Conservation (phyloP, 2,797 vertebrate species). For the Lutjanus campechanus region DNA sequence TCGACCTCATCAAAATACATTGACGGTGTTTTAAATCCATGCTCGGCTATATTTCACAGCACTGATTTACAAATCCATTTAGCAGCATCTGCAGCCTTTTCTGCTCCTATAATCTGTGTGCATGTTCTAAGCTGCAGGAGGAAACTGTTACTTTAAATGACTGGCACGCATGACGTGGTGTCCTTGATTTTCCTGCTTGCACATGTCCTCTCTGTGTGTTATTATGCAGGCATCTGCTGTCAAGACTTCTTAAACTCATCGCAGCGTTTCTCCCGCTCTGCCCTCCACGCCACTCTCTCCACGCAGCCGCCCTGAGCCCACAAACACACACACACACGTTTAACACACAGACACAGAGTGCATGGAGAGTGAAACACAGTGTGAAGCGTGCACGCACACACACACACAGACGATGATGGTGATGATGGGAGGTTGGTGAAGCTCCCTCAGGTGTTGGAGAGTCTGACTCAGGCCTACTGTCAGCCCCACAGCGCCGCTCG, state of each 20-base stretch:
- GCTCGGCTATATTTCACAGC: conserved; percentile 44
- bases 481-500: conserved; percentile 36
- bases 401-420: conserved; percentile 2
- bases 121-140: conserved; percentile 56
- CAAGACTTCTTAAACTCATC: conserved; percentile 83
- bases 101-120: conserved; percentile 61
- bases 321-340: conserved; percentile 37
- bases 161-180: conserved; percentile 71
- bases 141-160: conserved; percentile 76
- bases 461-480: conserved; percentile 75
- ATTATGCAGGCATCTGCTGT: conserved; percentile 83
- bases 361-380: conserved; percentile 25
- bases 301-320: conserved; percentile 60
- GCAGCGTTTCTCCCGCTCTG: conserved; percentile 40
- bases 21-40: conserved; percentile 48
- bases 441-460: conserved; percentile 67
- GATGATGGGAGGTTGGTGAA: conserved; percentile 43
- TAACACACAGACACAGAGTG: conserved; percentile 19
- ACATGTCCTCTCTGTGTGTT: conserved; percentile 76
- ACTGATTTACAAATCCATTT: conserved; percentile 65
- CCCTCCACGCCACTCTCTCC: conserved; percentile 52
- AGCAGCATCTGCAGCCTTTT: conserved; percentile 68
- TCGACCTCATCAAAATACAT: conserved; percentile 25
- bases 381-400: conserved; percentile 26
- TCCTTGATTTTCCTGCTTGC: conserved; percentile 75